Conservation (phyloP, 2,888 invertebrate genomes). For the Drosophila nigricruria region DNA sequence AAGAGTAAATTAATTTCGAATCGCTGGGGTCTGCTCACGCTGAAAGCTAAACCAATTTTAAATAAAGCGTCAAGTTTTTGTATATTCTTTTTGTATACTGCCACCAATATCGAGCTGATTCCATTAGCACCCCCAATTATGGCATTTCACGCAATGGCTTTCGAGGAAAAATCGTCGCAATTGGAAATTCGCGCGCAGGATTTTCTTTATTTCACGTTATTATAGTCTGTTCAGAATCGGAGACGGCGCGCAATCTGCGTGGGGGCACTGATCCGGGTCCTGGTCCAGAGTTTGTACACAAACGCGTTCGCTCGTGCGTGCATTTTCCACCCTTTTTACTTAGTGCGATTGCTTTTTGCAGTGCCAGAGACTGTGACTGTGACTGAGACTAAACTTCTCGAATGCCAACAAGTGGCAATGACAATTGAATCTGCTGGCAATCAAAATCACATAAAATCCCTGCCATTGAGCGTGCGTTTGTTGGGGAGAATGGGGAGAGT, state of each 20-base stretch:
- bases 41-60: constrained; percentile 20
- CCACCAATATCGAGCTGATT: constrained; percentile 15
- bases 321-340: constrained; percentile 68
- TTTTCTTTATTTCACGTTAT: constrained; percentile 62
- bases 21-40: constrained; percentile 14
- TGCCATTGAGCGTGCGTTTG: constrained; percentile 29
- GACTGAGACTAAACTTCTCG: constrained; percentile 8
- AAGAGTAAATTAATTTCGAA: constrained; percentile 58
- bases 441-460: constrained; percentile 77
- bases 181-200: constrained; percentile 50
- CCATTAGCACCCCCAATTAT: constrained; percentile 40
- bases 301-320: constrained; percentile 59
- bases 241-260: neutral
- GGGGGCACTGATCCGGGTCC: neutral
- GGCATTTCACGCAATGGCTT: constrained; percentile 16
- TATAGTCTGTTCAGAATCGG: constrained; percentile 19
- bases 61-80: constrained; percentile 6
- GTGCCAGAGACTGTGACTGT: neutral
- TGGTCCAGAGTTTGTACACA: constrained; percentile 1
- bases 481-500: constrained; percentile 14
- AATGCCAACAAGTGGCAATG: constrained; percentile 78
- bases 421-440: constrained; percentile 79
- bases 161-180: constrained; percentile 21
- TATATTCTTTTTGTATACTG: constrained; percentile 8
- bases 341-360: constrained; percentile 58